phyloP scores from a whole-genome alignment of 1,140 invertebrate genomes.

The Drosophila pectinifera region DNA sequence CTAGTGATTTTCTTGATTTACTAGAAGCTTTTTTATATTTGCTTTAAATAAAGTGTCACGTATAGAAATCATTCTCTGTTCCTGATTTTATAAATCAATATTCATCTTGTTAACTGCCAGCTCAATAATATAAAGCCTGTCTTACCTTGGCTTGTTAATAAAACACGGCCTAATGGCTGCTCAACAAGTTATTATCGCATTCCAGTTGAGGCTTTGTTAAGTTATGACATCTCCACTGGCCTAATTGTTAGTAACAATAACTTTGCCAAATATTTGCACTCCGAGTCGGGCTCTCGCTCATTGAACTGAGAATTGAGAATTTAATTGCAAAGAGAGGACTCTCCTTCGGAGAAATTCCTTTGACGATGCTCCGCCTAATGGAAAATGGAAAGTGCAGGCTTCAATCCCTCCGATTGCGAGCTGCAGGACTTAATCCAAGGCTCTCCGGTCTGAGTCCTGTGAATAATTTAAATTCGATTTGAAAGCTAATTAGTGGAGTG shows the following conservation, averaged over 20 bases:
- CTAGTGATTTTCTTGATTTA: no score
- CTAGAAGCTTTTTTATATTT: no score
- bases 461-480: constrained; percentile 47
- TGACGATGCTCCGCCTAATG: constrained; percentile 8
- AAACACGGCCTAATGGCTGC: neutral
- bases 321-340: neutral
- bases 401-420: neutral
- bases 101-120: no score
- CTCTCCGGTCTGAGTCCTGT: constrained; percentile 2
- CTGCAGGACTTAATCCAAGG: constrained; percentile 14
- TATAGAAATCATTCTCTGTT: no score
- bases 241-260: constrained; percentile 14
- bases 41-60: no score
- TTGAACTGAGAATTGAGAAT: constrained; percentile 16
- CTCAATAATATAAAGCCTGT: no score
- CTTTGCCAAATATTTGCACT: constrained; percentile 17
- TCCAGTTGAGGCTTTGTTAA: neutral
- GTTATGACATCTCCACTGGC: constrained; percentile 3
- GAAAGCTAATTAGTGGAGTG: constrained; percentile 45
- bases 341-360: constrained; percentile 2
- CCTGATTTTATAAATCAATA: no score
- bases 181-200: constrained; percentile 5
- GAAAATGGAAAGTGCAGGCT: neutral
- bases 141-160: neutral
- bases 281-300: neutral